Evolutionary conservation across 1,140 invertebrate genomes (phyloP).

Genomic region (Neodiprion pinetum): DNA sequence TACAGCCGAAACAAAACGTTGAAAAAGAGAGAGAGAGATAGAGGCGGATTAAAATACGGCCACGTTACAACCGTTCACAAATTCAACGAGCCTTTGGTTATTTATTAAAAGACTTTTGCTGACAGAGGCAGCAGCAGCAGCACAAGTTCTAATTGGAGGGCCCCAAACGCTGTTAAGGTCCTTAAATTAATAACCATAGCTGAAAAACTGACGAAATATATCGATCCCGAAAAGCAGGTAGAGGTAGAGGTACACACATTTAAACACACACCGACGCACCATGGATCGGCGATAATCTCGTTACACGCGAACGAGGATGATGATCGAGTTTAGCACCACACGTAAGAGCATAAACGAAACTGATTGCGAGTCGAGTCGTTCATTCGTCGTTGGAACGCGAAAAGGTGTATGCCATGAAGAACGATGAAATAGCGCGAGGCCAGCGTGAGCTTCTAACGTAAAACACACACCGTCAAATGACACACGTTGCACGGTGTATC

Average conservation of each 20-base stretch:
- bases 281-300: no score
- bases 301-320: no score
- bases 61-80: neutral
- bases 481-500: no score
- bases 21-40: no score
- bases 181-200: neutral
- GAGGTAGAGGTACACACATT: no score
- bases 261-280: no score
- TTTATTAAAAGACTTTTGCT: neutral
- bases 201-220: neutral
- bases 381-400: constrained; percentile 30
- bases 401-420: constrained; percentile 19
- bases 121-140: neutral
- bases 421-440: constrained; percentile 6
- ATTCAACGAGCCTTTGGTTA: neutral
- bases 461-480: constrained; percentile 16
- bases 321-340: no score
- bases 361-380: constrained; percentile 29
- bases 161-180: neutral
- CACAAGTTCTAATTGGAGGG: neutral
- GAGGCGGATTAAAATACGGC: neutral
- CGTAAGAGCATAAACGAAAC: no score
- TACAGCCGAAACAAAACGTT: no score
- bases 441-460: constrained; percentile 7
- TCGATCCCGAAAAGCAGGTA: no score